phyloP scores from a whole-genome alignment of 1,140 invertebrate species.

The Eumeta japonica region DNA sequence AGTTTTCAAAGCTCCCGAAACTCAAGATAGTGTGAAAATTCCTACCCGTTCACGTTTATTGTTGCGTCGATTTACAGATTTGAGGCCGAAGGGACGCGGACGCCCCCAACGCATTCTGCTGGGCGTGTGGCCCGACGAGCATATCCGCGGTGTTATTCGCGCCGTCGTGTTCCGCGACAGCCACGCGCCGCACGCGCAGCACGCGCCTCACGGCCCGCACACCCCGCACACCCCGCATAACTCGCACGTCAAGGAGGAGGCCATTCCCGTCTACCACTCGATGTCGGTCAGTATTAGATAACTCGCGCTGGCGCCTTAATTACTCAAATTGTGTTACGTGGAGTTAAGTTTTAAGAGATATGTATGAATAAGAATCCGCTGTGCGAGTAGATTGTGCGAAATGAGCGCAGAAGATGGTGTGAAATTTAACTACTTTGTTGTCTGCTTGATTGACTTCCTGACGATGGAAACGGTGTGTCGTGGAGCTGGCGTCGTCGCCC shows the following conservation, averaged over 20 bases:
- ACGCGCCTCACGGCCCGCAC: constrained; percentile 33
- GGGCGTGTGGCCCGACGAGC: constrained; percentile 89
- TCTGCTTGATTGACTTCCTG: no score
- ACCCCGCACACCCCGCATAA: constrained; percentile 35
- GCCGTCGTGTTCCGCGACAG: constrained; percentile 88
- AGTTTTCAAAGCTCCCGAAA: no score
- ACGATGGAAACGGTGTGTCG: no score
- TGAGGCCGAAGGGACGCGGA: constrained; percentile 84
- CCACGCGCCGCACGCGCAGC: constrained; percentile 65
- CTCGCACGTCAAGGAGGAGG: constrained; percentile 46
- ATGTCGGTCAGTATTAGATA: constrained; percentile 49
- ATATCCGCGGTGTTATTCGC: constrained; percentile 85
- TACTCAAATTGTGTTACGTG: no score
- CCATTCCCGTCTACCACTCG: constrained; percentile 45
- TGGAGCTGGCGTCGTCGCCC: no score
- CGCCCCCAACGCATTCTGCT: constrained; percentile 84
- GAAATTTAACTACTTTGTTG: no score
- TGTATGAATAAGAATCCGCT: no score
- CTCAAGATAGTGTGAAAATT: no score
- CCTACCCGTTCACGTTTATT: constrained; percentile 49
- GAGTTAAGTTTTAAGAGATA: no score
- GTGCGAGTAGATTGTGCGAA: no score
- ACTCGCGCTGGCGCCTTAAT: constrained; percentile 2
- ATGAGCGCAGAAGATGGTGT: no score
- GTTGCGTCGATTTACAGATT: constrained; percentile 64